Base-by-base conservation (phyloP, 1,140 invertebrate genomes). In the Sycophila sp. region DNA sequence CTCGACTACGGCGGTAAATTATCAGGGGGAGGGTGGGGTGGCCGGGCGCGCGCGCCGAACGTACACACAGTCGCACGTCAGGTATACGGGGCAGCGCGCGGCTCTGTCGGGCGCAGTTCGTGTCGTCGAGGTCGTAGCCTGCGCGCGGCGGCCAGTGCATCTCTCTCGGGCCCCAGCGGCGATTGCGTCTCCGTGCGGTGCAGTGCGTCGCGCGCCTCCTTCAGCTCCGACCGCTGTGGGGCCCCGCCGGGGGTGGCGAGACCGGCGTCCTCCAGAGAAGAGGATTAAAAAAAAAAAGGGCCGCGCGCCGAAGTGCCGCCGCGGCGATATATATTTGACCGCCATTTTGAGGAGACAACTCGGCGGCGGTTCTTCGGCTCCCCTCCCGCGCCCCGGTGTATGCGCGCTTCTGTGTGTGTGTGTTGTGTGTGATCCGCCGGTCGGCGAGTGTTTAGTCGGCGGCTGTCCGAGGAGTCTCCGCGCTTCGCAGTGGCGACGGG, bases 311-410 rank as follows among this genome's bases (percentile, higher is more conserved):
- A 49, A 49, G 19, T 26, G 47, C 19, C 5, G 38, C 24, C n/a
- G 22, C 28, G 34, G 13, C 62, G 47, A n/a, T n/a, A n/a, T n/a
- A n/a, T n/a, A 68, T 68, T 68, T 49, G 65, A 53, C 65, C 65
- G 65, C 65, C 65, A 68, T 68, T 68, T 59, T 68, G 65, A 68
- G 30, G 62, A 34, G 32, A 30, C 42, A 11, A 15, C 19, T 60
- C 63, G 13, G 63, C 36, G 15, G 32, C 36, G 22, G 13, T 7
- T 53, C 24, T 11, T 42, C 36, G 30, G 36, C 8, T 30, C 47
- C 17, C 10, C 2, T 11, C 19, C 62, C 19, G 22, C 62, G 19
- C 19, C 19, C 63, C 15, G 15, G 49, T 19, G n/a, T n/a, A n/a
- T n/a, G 58, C 24, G 58, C 4, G 26, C n/a, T 10, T 10, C 7